These are phyloP conservation scores for Dolichallabes microphthalmus DNA, from an alignment of 2,113 vertebrate species.

Conservation along the genomic window DNA sequence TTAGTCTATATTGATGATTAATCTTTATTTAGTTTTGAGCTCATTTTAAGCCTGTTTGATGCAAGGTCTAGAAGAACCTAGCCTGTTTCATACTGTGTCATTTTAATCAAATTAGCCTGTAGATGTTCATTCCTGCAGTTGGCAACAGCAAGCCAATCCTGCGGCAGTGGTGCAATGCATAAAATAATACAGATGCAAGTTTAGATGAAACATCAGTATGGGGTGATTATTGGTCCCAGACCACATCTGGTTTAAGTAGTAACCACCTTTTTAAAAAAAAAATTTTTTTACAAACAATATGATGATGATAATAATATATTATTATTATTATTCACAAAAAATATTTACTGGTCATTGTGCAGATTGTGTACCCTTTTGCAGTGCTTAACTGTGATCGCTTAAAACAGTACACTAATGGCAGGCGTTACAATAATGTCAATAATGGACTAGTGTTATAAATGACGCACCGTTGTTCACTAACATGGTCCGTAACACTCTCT, in stretches of 20 bases:
- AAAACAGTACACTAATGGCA: neutral
- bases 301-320: too few relatives aligned
- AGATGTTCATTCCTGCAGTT: too few relatives aligned
- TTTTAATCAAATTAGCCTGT: too few relatives aligned
- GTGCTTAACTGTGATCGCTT: neutral
- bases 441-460: neutral
- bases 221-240: neutral
- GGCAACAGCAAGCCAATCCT: neutral
- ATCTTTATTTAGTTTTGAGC: neutral
- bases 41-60: neutral
- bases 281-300: too few relatives aligned
- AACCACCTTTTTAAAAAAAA: too few relatives aligned
- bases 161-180: neutral
- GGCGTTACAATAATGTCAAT: neutral
- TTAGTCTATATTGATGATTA: neutral
- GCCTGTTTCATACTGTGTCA: too few relatives aligned
- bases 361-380: neutral
- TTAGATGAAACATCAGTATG: neutral
- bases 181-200: neutral
- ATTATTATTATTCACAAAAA: neutral
- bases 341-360: neutral
- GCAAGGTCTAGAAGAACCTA: too few relatives aligned
- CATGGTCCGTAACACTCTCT: neutral
- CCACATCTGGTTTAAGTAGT: neutral
- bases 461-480: neutral